These are phyloP conservation scores for Onychorhynchus coronatus DNA, from an alignment of 2,113 vertebrate genomes.

Conservation along the genomic window DNA sequence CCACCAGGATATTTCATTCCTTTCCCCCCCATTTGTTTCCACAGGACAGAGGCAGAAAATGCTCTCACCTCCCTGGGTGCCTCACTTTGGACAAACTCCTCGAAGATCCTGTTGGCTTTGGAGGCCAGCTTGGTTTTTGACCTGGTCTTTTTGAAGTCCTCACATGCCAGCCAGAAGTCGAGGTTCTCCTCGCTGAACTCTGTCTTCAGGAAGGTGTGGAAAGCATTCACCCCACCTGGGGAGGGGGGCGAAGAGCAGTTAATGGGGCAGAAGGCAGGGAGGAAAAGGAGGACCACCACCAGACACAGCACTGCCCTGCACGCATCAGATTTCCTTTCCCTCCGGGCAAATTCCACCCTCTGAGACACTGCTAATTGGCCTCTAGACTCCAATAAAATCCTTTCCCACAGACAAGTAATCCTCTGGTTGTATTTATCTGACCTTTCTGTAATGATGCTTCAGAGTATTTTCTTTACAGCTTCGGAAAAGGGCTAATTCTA, in stretches of 20 bases:
- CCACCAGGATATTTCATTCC: background rate
- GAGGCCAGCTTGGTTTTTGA: conserved; percentile 76
- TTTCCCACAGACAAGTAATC: conserved; percentile 58
- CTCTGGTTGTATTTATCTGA: conserved; percentile 52
- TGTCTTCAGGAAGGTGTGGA: conserved; percentile 88
- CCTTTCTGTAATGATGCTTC: conserved; percentile 48
- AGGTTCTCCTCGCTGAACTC: conserved; percentile 98
- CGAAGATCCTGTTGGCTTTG: conserved; percentile 89
- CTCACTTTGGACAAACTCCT: conserved; percentile 88
- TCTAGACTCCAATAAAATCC: conserved; percentile 52
- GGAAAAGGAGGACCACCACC: background rate
- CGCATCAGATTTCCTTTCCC: conserved; percentile 39
- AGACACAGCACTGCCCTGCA: background rate
- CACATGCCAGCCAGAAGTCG: conserved; percentile 94
- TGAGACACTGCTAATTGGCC: conserved; percentile 27
- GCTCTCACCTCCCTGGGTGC: conserved; percentile 88
- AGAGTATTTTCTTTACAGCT: conserved; percentile 48
- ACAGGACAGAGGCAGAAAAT: background rate
- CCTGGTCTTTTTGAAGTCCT: conserved; percentile 88
- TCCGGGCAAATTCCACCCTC: conserved; percentile 24
- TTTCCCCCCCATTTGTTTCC: background rate
- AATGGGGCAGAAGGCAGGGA: background rate
- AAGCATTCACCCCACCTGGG: conserved; percentile 87
- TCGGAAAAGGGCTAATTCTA: conserved; percentile 37
- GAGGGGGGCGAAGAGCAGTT: background rate